These are phyloP conservation scores for Megalurothrips usitatus DNA, from an alignment of 2,888 invertebrate species.

Conservation along the genomic window DNA sequence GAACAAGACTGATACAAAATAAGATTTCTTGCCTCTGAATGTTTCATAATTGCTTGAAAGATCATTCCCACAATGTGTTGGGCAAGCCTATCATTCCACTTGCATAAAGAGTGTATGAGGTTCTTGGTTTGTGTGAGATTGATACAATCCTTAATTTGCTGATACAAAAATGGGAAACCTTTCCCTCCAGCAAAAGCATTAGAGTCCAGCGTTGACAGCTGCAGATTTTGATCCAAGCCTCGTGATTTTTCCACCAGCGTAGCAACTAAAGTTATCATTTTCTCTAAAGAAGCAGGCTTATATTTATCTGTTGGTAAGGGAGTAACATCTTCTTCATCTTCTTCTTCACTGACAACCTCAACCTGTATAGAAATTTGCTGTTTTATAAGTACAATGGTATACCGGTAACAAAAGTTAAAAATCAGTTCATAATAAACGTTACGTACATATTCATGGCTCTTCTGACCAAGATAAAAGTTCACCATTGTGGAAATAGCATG, in stretches of 20 bases:
- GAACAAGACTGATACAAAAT: slow-evolving; percentile 16
- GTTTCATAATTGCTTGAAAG: slow-evolving; percentile 84
- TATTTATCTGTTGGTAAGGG: slow-evolving; percentile 68
- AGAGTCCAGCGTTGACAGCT: slow-evolving; percentile 72
- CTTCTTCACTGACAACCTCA: slow-evolving; percentile 66
- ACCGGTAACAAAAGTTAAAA: not conserved
- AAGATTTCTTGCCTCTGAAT: slow-evolving; percentile 67
- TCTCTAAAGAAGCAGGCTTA: slow-evolving; percentile 85
- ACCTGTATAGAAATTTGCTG: slow-evolving; percentile 43
- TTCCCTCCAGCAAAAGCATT: slow-evolving; percentile 81
- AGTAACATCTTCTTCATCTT: slow-evolving; percentile 63
- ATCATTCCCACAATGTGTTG: slow-evolving; percentile 85
- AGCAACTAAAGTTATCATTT: slow-evolving; percentile 90
- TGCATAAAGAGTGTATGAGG: slow-evolving; percentile 83
- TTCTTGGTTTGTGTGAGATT: slow-evolving; percentile 88
- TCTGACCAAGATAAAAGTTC: slow-evolving; percentile 87
- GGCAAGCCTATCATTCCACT: slow-evolving; percentile 86
- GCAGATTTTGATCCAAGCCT: slow-evolving; percentile 65
- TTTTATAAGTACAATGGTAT: slow-evolving; percentile 22
- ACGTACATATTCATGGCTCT: slow-evolving; percentile 64
- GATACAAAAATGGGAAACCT: slow-evolving; percentile 89
- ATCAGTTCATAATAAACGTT: not conserved
- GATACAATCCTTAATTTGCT: slow-evolving; percentile 90
- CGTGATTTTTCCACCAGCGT: slow-evolving; percentile 84
- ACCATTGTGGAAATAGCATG: slow-evolving; percentile 87